Percentiles rank a stretch among this genome's conserved stretches.
These are phyloP conservation scores for Nasalis larvatus DNA, from an alignment of 2,113 vertebrate species.

Conservation along the genomic window DNA sequence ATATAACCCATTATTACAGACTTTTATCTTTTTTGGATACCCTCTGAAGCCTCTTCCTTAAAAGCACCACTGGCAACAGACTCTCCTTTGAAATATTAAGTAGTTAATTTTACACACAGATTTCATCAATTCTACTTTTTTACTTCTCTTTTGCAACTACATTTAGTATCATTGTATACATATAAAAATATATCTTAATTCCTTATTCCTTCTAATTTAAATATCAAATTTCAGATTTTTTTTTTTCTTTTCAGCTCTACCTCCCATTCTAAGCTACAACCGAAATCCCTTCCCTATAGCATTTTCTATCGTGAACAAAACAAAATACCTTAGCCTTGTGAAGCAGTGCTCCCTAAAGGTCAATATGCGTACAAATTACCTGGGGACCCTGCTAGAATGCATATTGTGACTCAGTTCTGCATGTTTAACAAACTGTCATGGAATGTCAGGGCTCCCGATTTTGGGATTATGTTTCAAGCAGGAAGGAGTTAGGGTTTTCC, in stretches of 20 bases:
- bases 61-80: neutral
- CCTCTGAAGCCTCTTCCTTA: neutral
- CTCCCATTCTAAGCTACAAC: neutral
- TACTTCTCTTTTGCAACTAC: neutral
- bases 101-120: neutral
- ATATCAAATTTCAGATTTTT: neutral
- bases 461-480: neutral
- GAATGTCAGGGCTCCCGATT: neutral
- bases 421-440: neutral
- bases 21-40: neutral
- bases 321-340: neutral
- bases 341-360: neutral
- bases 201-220: neutral
- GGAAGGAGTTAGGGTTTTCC: neutral
- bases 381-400: neutral
- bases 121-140: neutral
- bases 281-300: neutral
- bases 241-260: neutral
- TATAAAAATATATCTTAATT: neutral
- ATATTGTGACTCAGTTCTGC: neutral
- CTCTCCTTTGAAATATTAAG: neutral
- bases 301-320: neutral
- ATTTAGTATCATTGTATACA: neutral
- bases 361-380: too few relatives aligned
- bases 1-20: neutral